Percentiles rank a stretch among this genome's conserved stretches.
Conservation (phyloP, 2,888 invertebrate species). For the Rhingia rostrata region DNA sequence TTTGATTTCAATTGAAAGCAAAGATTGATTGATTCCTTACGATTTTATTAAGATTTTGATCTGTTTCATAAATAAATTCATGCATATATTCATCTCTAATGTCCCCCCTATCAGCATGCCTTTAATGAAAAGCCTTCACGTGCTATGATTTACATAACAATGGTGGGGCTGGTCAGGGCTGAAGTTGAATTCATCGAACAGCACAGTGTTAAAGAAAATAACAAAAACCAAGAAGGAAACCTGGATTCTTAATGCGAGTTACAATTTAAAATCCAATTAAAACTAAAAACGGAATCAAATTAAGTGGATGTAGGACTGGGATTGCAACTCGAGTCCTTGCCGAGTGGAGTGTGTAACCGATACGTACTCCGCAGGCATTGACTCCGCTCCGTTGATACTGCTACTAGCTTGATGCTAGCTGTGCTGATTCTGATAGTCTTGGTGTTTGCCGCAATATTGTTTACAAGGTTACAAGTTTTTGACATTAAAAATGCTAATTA, state of each 20-base stretch:
- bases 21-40: too few relatives aligned
- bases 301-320: slow-evolving; percentile 69
- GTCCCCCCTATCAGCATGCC: neutral
- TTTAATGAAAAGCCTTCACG: slow-evolving; percentile 61
- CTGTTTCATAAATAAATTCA: too few relatives aligned
- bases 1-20: too few relatives aligned
- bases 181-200: slow-evolving; percentile 34
- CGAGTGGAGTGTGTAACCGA: slow-evolving; percentile 56
- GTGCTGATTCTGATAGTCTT: slow-evolving; percentile 28
- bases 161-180: slow-evolving; percentile 70
- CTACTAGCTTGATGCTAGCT: neutral
- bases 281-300: slow-evolving; percentile 74
- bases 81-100: too few relatives aligned
- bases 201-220: slow-evolving; percentile 21
- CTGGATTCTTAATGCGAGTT: slow-evolving; percentile 72
- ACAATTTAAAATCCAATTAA: slow-evolving; percentile 74
- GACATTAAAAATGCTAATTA: slow-evolving; percentile 83
- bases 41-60: too few relatives aligned
- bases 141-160: slow-evolving; percentile 57
- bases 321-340: slow-evolving; percentile 47
- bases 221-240: slow-evolving; percentile 31
- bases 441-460: slow-evolving; percentile 76
- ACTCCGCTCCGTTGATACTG: slow-evolving; percentile 44
- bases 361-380: slow-evolving; percentile 69
- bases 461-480: slow-evolving; percentile 81